phyloP scores from a whole-genome alignment of 2,888 invertebrate genomes.

The Caenorhabditis wallacei region DNA sequence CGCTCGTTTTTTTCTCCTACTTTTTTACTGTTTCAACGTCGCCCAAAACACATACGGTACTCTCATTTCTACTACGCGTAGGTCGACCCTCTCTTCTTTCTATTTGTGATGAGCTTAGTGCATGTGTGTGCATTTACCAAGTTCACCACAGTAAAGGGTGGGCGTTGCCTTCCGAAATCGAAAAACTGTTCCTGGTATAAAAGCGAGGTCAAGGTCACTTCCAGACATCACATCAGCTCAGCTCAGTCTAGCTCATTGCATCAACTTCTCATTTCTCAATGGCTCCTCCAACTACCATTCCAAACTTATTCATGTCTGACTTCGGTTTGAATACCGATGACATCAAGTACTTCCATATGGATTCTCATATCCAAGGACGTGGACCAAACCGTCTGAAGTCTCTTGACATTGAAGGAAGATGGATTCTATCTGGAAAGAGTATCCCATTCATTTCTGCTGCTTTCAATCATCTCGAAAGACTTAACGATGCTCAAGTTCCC shows the following conservation, averaged over 20 bases:
- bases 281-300: constrained; percentile 66
- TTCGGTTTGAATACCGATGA: constrained; percentile 77
- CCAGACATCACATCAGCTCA: constrained; percentile 60
- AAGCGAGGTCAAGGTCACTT: constrained; percentile 52
- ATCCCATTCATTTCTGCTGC: constrained; percentile 79
- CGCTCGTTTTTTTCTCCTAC: constrained; percentile 24
- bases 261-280: constrained; percentile 45
- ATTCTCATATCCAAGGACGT: constrained; percentile 75
- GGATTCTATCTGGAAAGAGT: constrained; percentile 75
- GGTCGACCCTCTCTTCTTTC: constrained; percentile 48
- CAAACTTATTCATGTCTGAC: constrained; percentile 72
- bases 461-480: constrained; percentile 77
- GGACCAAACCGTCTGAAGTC: constrained; percentile 78
- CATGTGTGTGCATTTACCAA: constrained; percentile 60
- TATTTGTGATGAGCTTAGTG: constrained; percentile 70
- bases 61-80: constrained; percentile 50
- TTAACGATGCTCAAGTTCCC: constrained; percentile 74
- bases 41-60: constrained; percentile 63
- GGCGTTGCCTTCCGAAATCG: constrained; percentile 62
- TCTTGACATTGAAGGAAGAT: constrained; percentile 78
- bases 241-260: constrained; percentile 52
- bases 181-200: constrained; percentile 63
- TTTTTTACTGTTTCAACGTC: constrained; percentile 54
- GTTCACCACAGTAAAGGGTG: constrained; percentile 54
- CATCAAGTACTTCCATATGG: constrained; percentile 77